These are phyloP conservation scores for Idaea dimidiata DNA, from an alignment of 2,888 invertebrate genomes.

Conservation along the genomic window DNA sequence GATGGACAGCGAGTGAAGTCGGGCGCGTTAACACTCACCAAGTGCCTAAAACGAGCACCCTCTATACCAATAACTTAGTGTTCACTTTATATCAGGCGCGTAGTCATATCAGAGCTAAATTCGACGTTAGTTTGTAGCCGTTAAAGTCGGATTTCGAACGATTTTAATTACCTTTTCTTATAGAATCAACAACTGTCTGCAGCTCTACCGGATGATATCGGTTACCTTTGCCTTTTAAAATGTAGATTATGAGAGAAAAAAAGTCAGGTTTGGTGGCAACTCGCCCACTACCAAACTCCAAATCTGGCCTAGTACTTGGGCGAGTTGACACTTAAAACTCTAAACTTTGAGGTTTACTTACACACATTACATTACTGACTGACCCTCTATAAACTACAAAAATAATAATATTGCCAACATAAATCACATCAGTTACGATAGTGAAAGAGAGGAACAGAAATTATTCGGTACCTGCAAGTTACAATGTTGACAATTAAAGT, in stretches of 20 bases:
- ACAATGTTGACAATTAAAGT: constrained; percentile 4
- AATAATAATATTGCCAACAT: background rate
- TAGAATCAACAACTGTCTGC: constrained; percentile 62
- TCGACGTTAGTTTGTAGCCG: constrained; percentile 48
- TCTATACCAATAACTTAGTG: constrained; percentile 45
- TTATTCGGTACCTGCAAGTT: background rate
- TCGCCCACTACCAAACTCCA: background rate
- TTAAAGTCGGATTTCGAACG: constrained; percentile 52
- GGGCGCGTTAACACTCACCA: constrained; percentile 41
- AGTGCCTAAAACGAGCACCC: constrained; percentile 53
- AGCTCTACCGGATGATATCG: background rate
- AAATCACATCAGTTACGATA: background rate
- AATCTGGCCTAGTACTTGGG: background rate
- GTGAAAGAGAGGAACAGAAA: background rate
- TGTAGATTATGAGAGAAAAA: background rate
- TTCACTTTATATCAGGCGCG: constrained; percentile 59
- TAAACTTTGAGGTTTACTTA: no score
- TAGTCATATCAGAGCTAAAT: constrained; percentile 63
- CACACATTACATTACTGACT: background rate
- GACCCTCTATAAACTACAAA: no score
- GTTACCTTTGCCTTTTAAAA: background rate
- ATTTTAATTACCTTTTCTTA: constrained; percentile 40
- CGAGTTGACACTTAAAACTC: background rate
- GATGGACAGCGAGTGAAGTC: background rate
- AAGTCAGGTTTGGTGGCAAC: background rate